phyloP scores from a whole-genome alignment of 2,888 invertebrate genomes.

The Colletes collaris region DNA sequence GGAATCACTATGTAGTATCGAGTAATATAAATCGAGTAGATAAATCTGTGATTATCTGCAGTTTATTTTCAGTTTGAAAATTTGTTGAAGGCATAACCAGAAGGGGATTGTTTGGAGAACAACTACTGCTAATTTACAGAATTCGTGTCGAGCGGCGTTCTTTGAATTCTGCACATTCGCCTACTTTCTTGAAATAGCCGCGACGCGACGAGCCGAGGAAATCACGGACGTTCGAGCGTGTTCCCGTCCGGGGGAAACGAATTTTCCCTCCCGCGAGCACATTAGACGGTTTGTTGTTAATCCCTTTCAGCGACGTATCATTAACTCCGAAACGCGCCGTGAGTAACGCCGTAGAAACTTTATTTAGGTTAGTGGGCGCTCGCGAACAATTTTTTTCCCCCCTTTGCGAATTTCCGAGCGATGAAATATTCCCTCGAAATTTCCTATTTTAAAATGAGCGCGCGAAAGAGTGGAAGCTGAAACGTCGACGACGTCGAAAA shows the following conservation, averaged over 20 bases:
- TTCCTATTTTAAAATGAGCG: background rate
- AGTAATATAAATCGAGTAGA: no score
- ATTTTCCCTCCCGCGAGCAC: background rate
- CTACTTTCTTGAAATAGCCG: constrained; percentile 61
- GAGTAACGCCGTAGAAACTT: constrained; percentile 13
- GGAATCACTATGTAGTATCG: no score
- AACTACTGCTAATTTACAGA: constrained; percentile 42
- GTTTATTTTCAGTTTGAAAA: background rate
- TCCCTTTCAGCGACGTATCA: background rate
- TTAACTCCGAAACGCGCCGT: constrained; percentile 1
- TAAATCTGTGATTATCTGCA: background rate
- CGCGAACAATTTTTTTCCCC: background rate
- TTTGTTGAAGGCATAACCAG: background rate
- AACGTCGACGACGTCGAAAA: background rate
- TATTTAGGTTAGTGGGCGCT: constrained; percentile 21
- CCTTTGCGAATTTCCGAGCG: background rate
- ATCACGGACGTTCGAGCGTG: constrained; percentile 8
- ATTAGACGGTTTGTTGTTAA: constrained; percentile 1
- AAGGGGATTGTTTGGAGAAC: background rate
- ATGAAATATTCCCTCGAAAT: constrained; percentile 19
- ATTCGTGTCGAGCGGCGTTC: constrained; percentile 43
- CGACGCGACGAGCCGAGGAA: constrained; percentile 23
- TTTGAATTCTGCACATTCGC: constrained; percentile 54
- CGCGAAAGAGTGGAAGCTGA: background rate
- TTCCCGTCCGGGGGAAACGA: constrained; percentile 18